Evolutionary conservation across 2,888 invertebrate genomes (phyloP), one percentile per base, ranked within the genome.

Genomic region (Lordiphosa fenestrarum): DNA sequence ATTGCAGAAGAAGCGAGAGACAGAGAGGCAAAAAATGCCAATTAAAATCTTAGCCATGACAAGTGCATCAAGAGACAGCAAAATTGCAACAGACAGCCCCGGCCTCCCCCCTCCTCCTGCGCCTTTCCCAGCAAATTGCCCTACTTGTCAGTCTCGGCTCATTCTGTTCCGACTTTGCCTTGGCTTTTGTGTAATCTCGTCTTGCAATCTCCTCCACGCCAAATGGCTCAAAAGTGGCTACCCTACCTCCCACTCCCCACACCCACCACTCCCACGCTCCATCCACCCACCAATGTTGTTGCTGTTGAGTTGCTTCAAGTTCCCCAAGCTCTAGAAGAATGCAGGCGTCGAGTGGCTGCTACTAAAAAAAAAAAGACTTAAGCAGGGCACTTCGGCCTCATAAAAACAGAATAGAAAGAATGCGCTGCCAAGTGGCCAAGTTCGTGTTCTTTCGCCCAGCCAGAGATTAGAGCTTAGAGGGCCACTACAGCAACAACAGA

Each of bases 11-110:
- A 15, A 21, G 10, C 10, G 23, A n/a, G 9, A 4, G 23, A 42
- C 12, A 36, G 30, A 23, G 9, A 39, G 44, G 23, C 21, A n/a
- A 15, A 85, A 86, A 81, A 76, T 85, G 87, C 86, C 86, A 87
- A 87, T 86, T 87, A 86, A 87, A 86, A 85, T 85, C 86, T 87
- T 85, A 78, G 82, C 74, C 70, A 68, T 70, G 59, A 76, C 83
- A 83, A 78, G 83, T 84, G 76, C 76, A 81, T 57, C 68, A 73
- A 64, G 66, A 73, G 73, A 53, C 69, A 36, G 38, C 40, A 50
- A 15, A 39, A 40, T 13, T 23, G 23, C 15, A 35, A 13, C 35
- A 33, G 49, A 47, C 53, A 35, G 23, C 66, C 15, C n/a, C 21
- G 23, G 35, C 49, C 61, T 4, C 35, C 41, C 35, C 37, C 37